Percentiles rank a stretch among this genome's conserved stretches.
Conservation (phyloP, 1,140 invertebrate genomes). For the Globodera rostochiensis region DNA sequence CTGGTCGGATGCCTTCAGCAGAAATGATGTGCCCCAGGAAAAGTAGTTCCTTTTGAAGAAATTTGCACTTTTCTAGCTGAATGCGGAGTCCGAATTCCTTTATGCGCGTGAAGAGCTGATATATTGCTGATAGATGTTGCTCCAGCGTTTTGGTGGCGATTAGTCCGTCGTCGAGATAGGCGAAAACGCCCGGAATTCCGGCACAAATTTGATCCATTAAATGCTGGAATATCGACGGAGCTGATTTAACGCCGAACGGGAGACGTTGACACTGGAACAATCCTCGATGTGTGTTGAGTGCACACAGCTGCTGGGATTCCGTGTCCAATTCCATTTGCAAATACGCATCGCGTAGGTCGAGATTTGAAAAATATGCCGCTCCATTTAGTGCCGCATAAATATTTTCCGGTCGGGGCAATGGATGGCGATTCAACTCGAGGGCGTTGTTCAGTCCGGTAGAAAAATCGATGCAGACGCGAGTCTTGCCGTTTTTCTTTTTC, state of each 20-base stretch:
- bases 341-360: too few relatives aligned
- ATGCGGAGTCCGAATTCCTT: too few relatives aligned
- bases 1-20: too few relatives aligned
- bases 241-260: constrained; percentile 68
- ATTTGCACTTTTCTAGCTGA: too few relatives aligned
- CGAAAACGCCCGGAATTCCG: constrained; percentile 38
- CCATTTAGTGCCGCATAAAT: constrained; percentile 40
- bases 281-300: constrained; percentile 24
- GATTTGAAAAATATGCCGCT: constrained; percentile 33
- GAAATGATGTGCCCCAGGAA: too few relatives aligned
- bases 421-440: constrained; percentile 41
- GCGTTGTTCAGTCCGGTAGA: constrained; percentile 50
- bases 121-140: too few relatives aligned
- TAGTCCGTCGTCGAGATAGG: constrained; percentile 44
- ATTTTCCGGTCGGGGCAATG: constrained; percentile 46
- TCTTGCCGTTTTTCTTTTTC: constrained; percentile 64
- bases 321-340: constrained; percentile 34
- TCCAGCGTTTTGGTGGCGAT: too few relatives aligned
- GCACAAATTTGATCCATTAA: constrained; percentile 61
- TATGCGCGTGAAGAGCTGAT: too few relatives aligned
- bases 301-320: constrained; percentile 33
- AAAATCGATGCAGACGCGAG: constrained; percentile 65
- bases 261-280: constrained; percentile 47
- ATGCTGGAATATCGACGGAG: constrained; percentile 67
- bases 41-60: too few relatives aligned